These are phyloP conservation scores for Xiphophorus couchianus DNA, from an alignment of 2,113 vertebrate genomes.

Conservation along the genomic window DNA sequence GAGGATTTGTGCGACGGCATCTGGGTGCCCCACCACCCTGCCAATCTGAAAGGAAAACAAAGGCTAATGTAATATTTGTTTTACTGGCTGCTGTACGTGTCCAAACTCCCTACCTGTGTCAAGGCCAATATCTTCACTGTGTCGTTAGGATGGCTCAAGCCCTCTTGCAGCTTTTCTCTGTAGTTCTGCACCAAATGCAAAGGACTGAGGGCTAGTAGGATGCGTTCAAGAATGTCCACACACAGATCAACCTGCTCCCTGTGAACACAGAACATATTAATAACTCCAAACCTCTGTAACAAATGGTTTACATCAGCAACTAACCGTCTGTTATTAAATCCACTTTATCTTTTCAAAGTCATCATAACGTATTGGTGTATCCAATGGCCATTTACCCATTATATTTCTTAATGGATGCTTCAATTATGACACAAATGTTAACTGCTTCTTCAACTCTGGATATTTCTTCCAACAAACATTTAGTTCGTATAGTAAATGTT, in stretches of 20 bases:
- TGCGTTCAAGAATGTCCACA: slow-evolving; percentile 87
- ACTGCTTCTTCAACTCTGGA: no score
- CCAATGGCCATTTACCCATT: no score
- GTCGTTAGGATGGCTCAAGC: slow-evolving; percentile 86
- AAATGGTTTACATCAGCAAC: not conserved
- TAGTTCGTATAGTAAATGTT: not conserved
- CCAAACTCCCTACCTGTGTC: slow-evolving; percentile 82
- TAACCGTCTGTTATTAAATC: not conserved
- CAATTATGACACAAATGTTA: not conserved
- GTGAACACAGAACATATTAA: slow-evolving; percentile 28
- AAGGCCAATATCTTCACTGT: slow-evolving; percentile 88
- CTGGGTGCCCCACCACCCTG: slow-evolving; percentile 84
- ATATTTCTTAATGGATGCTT: no score
- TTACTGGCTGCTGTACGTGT: not conserved
- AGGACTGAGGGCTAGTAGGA: slow-evolving; percentile 88
- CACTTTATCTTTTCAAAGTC: no score
- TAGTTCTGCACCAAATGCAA: slow-evolving; percentile 83
- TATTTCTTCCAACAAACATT: not conserved
- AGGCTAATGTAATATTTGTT: not conserved
- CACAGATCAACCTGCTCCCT: slow-evolving; percentile 90
- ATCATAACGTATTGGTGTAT: no score
- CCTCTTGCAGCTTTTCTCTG: slow-evolving; percentile 84
- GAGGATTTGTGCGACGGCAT: slow-evolving; percentile 83
- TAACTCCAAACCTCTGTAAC: not conserved
- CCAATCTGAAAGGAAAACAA: slow-evolving; percentile 79